These are phyloP conservation scores for Asobara japonica DNA, from an alignment of 1,140 invertebrate species.

Conservation along the genomic window DNA sequence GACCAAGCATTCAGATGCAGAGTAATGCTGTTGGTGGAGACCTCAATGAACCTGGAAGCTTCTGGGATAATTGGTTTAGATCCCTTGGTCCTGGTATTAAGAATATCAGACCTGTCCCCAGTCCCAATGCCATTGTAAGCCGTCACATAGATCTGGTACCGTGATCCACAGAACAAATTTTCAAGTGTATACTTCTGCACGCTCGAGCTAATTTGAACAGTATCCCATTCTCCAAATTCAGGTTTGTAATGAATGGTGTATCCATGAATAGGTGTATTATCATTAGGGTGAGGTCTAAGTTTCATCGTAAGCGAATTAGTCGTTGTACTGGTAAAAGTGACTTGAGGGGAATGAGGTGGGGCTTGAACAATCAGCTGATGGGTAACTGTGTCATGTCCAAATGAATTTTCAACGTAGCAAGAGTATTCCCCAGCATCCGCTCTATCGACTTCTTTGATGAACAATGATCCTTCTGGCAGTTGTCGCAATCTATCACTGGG, in stretches of 20 bases:
- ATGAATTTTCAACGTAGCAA: conserved; percentile 92
- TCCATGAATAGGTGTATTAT: conserved; percentile 81
- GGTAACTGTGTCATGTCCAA: conserved; percentile 90
- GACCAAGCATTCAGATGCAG: conserved; percentile 93
- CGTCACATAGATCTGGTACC: conserved; percentile 91
- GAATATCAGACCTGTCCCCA: conserved; percentile 85
- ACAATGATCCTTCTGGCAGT: conserved; percentile 87
- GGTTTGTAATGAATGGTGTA: conserved; percentile 93
- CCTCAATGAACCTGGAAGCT: conserved; percentile 89
- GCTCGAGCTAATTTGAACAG: conserved; percentile 78
- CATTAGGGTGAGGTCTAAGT: conserved; percentile 78
- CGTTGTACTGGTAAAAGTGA: conserved; percentile 82
- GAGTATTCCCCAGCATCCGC: conserved; percentile 91
- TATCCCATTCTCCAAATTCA: conserved; percentile 93
- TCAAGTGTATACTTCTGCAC: conserved; percentile 87
- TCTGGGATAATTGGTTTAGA: conserved; percentile 90
- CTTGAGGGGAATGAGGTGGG: conserved; percentile 84
- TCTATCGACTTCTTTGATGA: conserved; percentile 88
- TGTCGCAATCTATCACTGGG: conserved; percentile 82
- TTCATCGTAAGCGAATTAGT: conserved; percentile 85
- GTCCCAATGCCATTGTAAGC: conserved; percentile 92
- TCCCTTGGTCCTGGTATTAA: conserved; percentile 87
- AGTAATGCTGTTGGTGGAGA: conserved; percentile 90
- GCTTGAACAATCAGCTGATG: conserved; percentile 88
- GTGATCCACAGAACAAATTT: conserved; percentile 87